phyloP scores from a whole-genome alignment of 1,140 invertebrate genomes.

The Ips nitidus region DNA sequence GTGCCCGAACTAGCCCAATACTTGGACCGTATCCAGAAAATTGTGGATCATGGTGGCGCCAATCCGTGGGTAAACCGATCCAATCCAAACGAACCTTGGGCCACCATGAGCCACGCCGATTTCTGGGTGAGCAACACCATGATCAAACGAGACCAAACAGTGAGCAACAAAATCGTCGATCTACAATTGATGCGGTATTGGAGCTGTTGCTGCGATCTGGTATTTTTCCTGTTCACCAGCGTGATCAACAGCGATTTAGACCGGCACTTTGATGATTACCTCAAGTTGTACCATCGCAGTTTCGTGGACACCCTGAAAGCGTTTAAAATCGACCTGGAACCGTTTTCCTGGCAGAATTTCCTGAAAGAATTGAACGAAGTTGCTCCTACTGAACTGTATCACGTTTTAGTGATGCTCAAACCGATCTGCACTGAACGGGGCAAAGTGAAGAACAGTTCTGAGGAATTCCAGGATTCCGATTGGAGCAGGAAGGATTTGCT shows the following conservation, averaged over 20 bases:
- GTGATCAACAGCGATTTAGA: slow-evolving; percentile 52
- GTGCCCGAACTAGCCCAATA: slow-evolving; percentile 45
- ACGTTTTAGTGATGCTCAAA: slow-evolving; percentile 50
- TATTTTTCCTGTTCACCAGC: slow-evolving; percentile 62
- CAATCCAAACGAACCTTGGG: slow-evolving; percentile 53
- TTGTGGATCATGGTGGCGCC: slow-evolving; percentile 33
- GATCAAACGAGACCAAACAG: slow-evolving; percentile 46
- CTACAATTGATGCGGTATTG: slow-evolving; percentile 61
- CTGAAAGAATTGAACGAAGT: slow-evolving; percentile 45
- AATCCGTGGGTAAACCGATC: slow-evolving; percentile 39
- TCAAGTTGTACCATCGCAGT: slow-evolving; percentile 57
- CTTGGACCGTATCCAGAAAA: slow-evolving; percentile 34
- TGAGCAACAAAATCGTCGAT: slow-evolving; percentile 62
- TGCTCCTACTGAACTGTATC: slow-evolving; percentile 48
- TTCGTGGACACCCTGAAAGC: slow-evolving; percentile 51
- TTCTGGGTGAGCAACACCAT: slow-evolving; percentile 67
- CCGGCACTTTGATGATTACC: slow-evolving; percentile 54
- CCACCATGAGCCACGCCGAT: slow-evolving; percentile 60
- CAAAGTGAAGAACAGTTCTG: slow-evolving; percentile 47
- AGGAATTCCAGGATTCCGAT: slow-evolving; percentile 48
- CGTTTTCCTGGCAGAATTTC: slow-evolving; percentile 46
- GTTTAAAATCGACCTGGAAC: slow-evolving; percentile 43
- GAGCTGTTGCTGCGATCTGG: slow-evolving; percentile 58
- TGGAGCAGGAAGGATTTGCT: slow-evolving; percentile 49
- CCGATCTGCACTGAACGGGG: slow-evolving; percentile 50